Conservation (phyloP, 2,888 invertebrate genomes). For the Agrochola lychnidis region DNA sequence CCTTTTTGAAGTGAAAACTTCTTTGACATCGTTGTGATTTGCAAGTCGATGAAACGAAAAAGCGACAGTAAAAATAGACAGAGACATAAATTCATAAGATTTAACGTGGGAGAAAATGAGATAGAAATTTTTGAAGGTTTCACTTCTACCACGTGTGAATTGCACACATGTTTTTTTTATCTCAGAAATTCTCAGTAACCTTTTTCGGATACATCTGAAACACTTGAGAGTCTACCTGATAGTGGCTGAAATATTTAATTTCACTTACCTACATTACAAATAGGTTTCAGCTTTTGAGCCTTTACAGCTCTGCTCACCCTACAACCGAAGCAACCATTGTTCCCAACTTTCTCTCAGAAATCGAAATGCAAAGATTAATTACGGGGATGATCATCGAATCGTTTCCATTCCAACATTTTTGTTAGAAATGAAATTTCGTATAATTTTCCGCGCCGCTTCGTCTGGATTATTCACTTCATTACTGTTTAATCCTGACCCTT, state of each 20-base stretch:
- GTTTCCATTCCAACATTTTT: constrained; percentile 64
- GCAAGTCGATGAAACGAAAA: no score
- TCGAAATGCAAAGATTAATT: constrained; percentile 61
- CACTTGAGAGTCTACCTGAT: no score
- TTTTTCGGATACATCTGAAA: neutral
- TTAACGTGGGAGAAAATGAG: no score
- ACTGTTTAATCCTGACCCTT: constrained; percentile 73
- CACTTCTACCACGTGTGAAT: no score
- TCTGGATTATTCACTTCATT: constrained; percentile 76
- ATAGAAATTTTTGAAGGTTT: no score
- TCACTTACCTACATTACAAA: neutral
- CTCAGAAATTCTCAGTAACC: neutral
- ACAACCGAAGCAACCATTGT: constrained; percentile 1
- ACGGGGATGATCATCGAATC: constrained; percentile 59
- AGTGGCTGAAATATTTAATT: neutral
- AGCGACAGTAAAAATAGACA: no score
- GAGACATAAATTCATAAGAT: no score
- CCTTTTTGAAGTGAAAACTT: no score
- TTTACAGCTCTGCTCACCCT: constrained; percentile 3
- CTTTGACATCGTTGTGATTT: no score
- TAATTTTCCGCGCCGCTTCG: constrained; percentile 72
- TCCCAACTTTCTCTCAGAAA: constrained; percentile 47
- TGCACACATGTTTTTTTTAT: no score
- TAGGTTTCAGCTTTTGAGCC: neutral
- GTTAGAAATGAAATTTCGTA: constrained; percentile 69